Conservation (phyloP, 1,140 invertebrate genomes). For the Atta texana region DNA sequence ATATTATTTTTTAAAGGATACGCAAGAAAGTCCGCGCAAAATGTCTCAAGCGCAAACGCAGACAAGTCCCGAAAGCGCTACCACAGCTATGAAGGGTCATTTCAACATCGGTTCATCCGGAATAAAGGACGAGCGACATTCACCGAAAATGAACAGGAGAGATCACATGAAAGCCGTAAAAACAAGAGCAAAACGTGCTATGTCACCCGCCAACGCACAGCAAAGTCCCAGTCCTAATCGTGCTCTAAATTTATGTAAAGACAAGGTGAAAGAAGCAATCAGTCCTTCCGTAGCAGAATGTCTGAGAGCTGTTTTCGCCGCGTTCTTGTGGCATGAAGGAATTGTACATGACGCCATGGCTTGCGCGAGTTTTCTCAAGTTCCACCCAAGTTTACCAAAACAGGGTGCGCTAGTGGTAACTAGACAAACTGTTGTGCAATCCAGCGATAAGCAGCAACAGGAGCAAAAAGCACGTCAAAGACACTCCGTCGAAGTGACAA, state of each 20-base stretch:
- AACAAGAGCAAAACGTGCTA: constrained; percentile 87
- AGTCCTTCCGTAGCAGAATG: constrained; percentile 97
- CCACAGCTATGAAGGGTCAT: constrained; percentile 86
- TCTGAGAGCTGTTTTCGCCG: constrained; percentile 96
- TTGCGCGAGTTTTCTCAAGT: constrained; percentile 97
- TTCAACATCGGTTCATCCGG: constrained; percentile 88
- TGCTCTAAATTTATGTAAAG: constrained; percentile 81
- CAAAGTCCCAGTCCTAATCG: constrained; percentile 81
- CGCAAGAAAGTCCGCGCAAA: constrained; percentile 84
- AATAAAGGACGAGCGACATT: constrained; percentile 87
- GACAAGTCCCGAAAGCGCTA: constrained; percentile 90
- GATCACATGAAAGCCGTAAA: constrained; percentile 86
- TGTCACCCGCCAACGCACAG: constrained; percentile 87
- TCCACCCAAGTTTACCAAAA: constrained; percentile 95
- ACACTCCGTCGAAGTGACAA: constrained; percentile 95
- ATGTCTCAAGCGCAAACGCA: constrained; percentile 92
- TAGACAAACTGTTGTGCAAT: constrained; percentile 78
- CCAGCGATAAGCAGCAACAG: constrained; percentile 84
- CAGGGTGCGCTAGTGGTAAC: constrained; percentile 92
- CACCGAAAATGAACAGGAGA: constrained; percentile 89
- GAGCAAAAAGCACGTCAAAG: constrained; percentile 90
- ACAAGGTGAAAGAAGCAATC: constrained; percentile 92
- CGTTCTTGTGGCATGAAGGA: constrained; percentile 98
- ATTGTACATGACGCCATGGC: constrained; percentile 99
- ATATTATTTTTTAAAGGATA: constrained; percentile 77